A percentile compares a stretch with the other conserved stretches of the same genome.
These are phyloP conservation scores for Romanomermis culicivorax DNA, from an alignment of 2,888 invertebrate species.

Conservation along the genomic window DNA sequence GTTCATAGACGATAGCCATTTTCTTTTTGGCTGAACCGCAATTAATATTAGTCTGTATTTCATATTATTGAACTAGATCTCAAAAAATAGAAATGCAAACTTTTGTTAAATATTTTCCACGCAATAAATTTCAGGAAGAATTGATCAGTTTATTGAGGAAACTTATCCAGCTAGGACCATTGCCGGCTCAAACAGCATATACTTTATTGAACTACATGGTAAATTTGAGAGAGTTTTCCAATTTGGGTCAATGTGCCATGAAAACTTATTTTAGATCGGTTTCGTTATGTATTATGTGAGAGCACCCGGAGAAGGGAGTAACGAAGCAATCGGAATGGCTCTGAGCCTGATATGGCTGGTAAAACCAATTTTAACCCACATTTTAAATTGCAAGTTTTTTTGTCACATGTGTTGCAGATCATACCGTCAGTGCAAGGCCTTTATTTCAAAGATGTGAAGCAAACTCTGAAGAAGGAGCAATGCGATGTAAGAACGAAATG, in stretches of 20 bases:
- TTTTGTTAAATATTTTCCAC: no score
- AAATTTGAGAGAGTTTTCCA: slow-evolving; percentile 12
- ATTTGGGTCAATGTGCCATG: slow-evolving; percentile 1
- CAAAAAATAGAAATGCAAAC: no score
- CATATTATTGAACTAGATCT: no score
- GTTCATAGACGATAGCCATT: no score
- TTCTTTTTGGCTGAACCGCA: no score
- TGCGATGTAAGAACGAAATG: slow-evolving; percentile 50
- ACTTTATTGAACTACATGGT: slow-evolving; percentile 90
- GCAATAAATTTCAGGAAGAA: slow-evolving; percentile 58
- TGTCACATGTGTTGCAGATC: slow-evolving; percentile 39
- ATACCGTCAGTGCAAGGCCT: slow-evolving; percentile 96
- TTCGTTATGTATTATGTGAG: slow-evolving; percentile 93
- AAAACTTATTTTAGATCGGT: slow-evolving; percentile 42
- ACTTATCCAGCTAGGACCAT: slow-evolving; percentile 41
- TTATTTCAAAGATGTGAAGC: slow-evolving; percentile 97
- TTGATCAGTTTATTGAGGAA: slow-evolving; percentile 75
- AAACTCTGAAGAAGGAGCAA: slow-evolving; percentile 91
- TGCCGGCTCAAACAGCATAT: slow-evolving; percentile 68
- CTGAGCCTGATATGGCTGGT: slow-evolving; percentile 90
- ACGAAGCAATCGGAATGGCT: slow-evolving; percentile 77
- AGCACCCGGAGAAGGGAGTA: slow-evolving; percentile 80
- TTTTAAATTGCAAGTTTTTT: neutral
- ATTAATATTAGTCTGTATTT: no score
- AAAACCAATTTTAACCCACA: slow-evolving; percentile 19